phyloP scores from a whole-genome alignment of 2,113 vertebrate species.

The Nothocercus nigrocapillus region DNA sequence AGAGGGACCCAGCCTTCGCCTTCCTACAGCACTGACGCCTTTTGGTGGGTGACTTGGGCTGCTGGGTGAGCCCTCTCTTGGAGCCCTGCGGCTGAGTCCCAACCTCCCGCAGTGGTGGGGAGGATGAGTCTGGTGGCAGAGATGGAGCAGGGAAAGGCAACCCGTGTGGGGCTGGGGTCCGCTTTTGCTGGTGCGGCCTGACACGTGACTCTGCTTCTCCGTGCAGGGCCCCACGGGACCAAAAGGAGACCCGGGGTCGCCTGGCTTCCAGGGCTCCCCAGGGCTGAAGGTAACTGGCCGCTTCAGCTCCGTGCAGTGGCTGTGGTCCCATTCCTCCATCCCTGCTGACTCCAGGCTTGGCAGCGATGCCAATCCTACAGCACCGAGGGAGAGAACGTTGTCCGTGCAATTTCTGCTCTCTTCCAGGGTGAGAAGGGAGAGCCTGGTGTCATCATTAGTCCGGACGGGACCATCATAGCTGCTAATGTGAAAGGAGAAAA shows the following conservation, averaged over 20 bases:
- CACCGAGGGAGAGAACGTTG: neutral
- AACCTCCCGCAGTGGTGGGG: neutral
- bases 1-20: neutral
- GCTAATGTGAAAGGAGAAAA: constrained; percentile 71
- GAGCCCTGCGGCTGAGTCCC: neutral
- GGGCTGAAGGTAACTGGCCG: constrained; percentile 71
- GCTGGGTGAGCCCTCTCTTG: neutral
- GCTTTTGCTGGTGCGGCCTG: neutral
- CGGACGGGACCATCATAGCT: constrained; percentile 41
- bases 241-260: constrained; percentile 59
- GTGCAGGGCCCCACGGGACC: constrained; percentile 68
- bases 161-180: neutral
- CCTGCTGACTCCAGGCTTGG: neutral
- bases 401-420: neutral
- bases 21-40: neutral
- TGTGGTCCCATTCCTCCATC: neutral
- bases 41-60: no score
- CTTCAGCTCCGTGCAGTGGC: fast-evolving
- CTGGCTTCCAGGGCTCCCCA: constrained; percentile 57
- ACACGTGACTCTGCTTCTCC: neutral
- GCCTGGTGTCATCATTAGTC: constrained; percentile 63
- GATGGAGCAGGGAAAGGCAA: no score
- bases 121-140: neutral
- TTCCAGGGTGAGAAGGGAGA: constrained; percentile 84
- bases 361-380: neutral